These are phyloP conservation scores for Clarias macrocephalus DNA, from an alignment of 2,113 vertebrate genomes.

Conservation along the genomic window DNA sequence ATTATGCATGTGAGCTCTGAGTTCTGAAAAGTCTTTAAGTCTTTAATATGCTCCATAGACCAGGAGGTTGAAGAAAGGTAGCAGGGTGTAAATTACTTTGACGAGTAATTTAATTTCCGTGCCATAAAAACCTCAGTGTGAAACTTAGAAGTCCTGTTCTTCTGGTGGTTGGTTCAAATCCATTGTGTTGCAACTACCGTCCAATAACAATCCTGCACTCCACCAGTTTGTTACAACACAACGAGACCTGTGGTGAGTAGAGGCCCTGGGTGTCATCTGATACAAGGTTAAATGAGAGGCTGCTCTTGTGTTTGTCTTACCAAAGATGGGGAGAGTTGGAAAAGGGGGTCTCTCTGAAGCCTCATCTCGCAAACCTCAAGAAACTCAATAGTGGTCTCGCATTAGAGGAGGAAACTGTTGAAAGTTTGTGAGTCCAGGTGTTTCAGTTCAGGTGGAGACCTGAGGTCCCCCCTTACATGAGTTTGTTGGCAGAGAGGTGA, in stretches of 20 bases:
- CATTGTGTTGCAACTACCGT: slow-evolving; percentile 12
- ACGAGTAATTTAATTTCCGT: neutral
- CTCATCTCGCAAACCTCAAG: neutral
- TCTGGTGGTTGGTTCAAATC: neutral
- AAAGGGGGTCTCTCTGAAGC: slow-evolving; percentile 17
- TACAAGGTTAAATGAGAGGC: slow-evolving; percentile 46
- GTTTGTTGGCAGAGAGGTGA: neutral
- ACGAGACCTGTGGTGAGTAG: slow-evolving; percentile 31
- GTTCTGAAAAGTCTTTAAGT: neutral
- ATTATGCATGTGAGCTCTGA: slow-evolving; percentile 10
- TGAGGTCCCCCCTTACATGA: neutral
- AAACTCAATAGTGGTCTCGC: slow-evolving; percentile 4
- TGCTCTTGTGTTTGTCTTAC: slow-evolving; percentile 47
- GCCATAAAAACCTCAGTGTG: neutral
- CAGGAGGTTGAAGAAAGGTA: slow-evolving; percentile 3
- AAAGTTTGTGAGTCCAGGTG: slow-evolving; percentile 38
- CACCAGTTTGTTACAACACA: slow-evolving; percentile 54
- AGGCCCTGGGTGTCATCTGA: slow-evolving; percentile 56
- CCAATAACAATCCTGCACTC: slow-evolving; percentile 29
- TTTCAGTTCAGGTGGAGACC: neutral
- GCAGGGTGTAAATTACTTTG: slow-evolving; percentile 31
- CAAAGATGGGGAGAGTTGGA: slow-evolving; percentile 13
- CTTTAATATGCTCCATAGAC: slow-evolving; percentile 28
- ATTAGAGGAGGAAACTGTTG: slow-evolving; percentile 1
- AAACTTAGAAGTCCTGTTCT: neutral